Conservation (phyloP, 2,888 invertebrate species). For the Marasmarcha lunaedactyla region DNA sequence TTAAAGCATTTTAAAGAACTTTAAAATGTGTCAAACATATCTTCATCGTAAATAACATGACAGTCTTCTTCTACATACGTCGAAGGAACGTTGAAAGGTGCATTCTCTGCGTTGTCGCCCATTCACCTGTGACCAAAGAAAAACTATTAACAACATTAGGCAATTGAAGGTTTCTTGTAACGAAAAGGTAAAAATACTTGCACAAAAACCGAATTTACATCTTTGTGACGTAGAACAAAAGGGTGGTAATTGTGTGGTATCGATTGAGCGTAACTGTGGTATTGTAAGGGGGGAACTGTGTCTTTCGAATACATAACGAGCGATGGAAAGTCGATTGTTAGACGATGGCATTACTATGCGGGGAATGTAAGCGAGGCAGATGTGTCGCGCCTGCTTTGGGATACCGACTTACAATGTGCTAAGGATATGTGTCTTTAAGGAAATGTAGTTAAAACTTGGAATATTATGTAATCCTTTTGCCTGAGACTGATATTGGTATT, state of each 20-base stretch:
- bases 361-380: constrained; percentile 30
- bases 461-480: no score
- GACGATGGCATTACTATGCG: constrained; percentile 41
- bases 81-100: no score
- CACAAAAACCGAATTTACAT: not conserved
- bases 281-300: constrained; percentile 8
- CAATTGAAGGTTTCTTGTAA: constrained; percentile 6
- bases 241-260: not conserved
- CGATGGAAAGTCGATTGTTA: constrained; percentile 45
- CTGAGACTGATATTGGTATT: no score
- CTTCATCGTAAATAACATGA: no score
- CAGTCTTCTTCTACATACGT: no score
- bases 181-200: not conserved
- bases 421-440: no score
- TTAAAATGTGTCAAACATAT: no score
- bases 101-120: not conserved
- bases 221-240: not conserved
- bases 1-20: no score
- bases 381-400: constrained; percentile 27
- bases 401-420: constrained; percentile 5
- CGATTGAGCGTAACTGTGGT: constrained; percentile 2
- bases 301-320: constrained; percentile 33
- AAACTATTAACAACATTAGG: constrained; percentile 11
- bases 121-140: constrained; percentile 7
- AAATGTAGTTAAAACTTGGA: no score